Evolutionary conservation across 2,113 vertebrate species (phyloP), one percentile per base, ranked within the genome.

Genomic region (Carassius auratus): DNA sequence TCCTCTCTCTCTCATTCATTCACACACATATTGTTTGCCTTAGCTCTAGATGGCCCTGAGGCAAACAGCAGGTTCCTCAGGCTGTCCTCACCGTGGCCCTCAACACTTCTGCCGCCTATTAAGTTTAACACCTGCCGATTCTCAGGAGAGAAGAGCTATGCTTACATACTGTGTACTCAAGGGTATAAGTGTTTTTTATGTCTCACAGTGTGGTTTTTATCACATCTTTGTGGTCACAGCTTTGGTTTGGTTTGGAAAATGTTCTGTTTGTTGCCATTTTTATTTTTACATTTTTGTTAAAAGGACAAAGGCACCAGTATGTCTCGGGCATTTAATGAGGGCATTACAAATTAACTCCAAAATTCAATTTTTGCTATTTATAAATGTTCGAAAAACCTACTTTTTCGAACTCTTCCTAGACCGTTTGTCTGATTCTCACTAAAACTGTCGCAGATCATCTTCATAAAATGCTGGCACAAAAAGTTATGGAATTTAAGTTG

Each of bases 21-120:
- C 48, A 45, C 75, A 77, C 74, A 23, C 13, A 50, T 50, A 55
- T 42, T 84, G 74, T 80, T 59, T 80, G 84, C 64, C 23, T 78
- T 73, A 5, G 42, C 76, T 42, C 26, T 45, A 6, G 4, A 36
- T 73, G 3, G 23, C 64, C 76, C 84, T 82, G 23, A 73, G 52
- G 74, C 73, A 83, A 83, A 79, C 52, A 55, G 76, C 12, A 48
- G 59, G 76, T 15, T 80, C 73, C 42, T 68, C 57, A 38, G 59
- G 10, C 83, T 48, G 57, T 33, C 71, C 82, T 61, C 76, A 80
- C n/a, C 8, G 3, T 50, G 5, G 6, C 15, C 69, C 36, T 61
- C 57, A 61, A n/a, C 21, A 61, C 57, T 9, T n/a, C 57, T 61
- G 57, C 21, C 57, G 21, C 69, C 42, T 75, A 45, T 75, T 50